These are phyloP conservation scores for Ambastaia sidthimunki DNA, from an alignment of 2,797 vertebrate species.

Conservation along the genomic window DNA sequence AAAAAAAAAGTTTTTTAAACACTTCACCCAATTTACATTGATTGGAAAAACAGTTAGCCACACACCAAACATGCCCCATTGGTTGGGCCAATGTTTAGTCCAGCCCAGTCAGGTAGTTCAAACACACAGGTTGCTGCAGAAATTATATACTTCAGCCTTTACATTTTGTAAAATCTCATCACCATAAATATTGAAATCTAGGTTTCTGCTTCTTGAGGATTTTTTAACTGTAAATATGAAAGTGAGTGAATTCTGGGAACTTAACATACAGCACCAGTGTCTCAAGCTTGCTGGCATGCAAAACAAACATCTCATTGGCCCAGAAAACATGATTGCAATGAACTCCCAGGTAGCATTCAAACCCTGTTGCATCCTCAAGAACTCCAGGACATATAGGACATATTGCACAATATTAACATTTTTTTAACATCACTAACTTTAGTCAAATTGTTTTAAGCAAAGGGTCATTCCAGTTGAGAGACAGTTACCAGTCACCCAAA, in stretches of 20 bases:
- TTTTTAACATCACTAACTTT: conserved; percentile 2
- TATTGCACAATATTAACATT: conserved; percentile 30
- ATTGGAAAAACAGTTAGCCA: too few species aligned
- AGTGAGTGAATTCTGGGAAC: conserved; percentile 12
- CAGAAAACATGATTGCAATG: background rate
- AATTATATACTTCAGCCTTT: background rate
- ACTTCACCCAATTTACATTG: background rate
- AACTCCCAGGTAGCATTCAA: background rate
- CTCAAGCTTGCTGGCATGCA: conserved; percentile 26
- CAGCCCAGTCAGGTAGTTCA: too few species aligned
- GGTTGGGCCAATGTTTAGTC: background rate
- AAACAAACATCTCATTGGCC: conserved; percentile 1
- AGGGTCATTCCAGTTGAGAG: background rate
- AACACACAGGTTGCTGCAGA: background rate
- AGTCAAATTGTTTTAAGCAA: background rate
- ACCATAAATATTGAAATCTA: background rate
- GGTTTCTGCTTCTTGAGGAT: background rate
- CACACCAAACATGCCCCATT: background rate
- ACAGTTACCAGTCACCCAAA: background rate
- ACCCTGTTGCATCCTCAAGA: background rate
- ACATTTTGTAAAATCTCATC: background rate
- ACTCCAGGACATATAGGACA: conserved; percentile 9
- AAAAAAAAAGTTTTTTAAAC: background rate
- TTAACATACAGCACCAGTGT: conserved; percentile 3
- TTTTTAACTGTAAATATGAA: background rate